Percentiles rank a stretch among this genome's conserved stretches.
phyloP scores from a whole-genome alignment of 1,140 invertebrate species.

The Heliconius hewitsoni region DNA sequence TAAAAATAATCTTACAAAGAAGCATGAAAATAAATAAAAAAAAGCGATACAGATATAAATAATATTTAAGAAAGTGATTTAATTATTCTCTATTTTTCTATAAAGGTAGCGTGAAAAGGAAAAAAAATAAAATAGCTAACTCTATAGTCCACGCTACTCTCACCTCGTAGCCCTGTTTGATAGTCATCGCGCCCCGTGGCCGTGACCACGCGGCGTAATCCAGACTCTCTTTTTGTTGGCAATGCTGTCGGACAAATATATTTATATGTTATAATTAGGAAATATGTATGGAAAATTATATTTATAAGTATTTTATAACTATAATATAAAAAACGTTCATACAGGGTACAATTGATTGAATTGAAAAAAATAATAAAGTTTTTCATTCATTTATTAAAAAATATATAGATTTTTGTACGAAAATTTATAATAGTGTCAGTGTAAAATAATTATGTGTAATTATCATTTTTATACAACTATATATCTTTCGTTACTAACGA shows the following conservation, averaged over 20 bases:
- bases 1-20: too few species aligned
- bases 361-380: too few species aligned
- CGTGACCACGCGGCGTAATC: conserved; percentile 84
- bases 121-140: neutral
- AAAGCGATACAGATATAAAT: neutral
- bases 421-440: too few species aligned
- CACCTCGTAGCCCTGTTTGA: conserved; percentile 85
- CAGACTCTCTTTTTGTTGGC: conserved; percentile 82
- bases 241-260: conserved; percentile 71
- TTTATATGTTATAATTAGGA: conserved; percentile 10
- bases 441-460: too few species aligned
- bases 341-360: too few species aligned
- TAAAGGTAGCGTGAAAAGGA: neutral
- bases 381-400: too few species aligned
- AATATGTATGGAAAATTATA: neutral
- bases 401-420: too few species aligned
- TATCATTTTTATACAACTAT: too few species aligned
- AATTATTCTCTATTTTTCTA: neutral
- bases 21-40: too few species aligned
- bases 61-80: neutral
- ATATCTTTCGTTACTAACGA: too few species aligned
- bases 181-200: conserved; percentile 83
- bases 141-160: conserved; percentile 41
- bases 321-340: too few species aligned
- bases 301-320: too few species aligned